phyloP scores from a whole-genome alignment of 2,113 vertebrate species.

The Thalassoma bifasciatum region DNA sequence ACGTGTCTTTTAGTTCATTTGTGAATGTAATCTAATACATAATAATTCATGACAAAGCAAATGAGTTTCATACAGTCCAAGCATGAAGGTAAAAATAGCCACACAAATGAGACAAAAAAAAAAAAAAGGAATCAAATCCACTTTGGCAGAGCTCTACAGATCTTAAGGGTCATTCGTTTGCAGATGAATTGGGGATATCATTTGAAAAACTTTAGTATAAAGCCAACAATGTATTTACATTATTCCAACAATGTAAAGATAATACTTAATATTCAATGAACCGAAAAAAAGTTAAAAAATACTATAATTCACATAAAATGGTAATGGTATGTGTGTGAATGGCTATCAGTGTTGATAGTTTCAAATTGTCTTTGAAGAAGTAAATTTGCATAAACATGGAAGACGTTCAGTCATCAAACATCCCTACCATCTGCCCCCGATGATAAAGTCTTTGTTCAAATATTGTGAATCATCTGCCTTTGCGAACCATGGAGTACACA shows the following conservation, averaged over 20 bases:
- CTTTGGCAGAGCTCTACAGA: background rate
- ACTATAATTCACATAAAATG: background rate
- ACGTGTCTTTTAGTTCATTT: background rate
- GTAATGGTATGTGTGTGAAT: background rate
- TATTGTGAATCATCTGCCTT: constrained; percentile 26
- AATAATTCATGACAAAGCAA: no score
- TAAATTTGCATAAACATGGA: no score
- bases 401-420: fast-evolving
- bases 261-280: background rate
- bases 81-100: background rate
- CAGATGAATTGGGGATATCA: no score
- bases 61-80: no score
- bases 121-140: background rate
- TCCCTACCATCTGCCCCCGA: background rate
- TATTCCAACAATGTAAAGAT: no score
- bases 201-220: no score
- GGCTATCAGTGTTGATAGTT: no score
- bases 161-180: no score
- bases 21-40: no score
- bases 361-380: background rate
- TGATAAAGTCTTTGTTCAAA: background rate
- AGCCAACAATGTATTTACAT: no score
- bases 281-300: background rate
- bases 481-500: constrained; percentile 59
- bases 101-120: no score